phyloP scores from a whole-genome alignment of 2,113 vertebrate species.

The Plotosus lineatus region DNA sequence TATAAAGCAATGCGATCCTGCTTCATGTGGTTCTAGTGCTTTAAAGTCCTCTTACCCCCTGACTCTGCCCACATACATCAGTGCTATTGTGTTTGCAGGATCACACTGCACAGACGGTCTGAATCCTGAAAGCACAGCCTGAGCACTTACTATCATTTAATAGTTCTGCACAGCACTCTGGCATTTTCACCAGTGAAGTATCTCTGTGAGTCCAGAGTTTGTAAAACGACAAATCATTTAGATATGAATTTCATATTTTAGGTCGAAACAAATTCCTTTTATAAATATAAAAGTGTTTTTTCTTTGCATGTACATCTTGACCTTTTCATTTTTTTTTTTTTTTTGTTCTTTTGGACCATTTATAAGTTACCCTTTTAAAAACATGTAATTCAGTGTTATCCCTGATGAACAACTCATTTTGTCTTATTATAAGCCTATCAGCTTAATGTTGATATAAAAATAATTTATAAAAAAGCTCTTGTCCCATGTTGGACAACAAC shows the following conservation, averaged over 20 bases:
- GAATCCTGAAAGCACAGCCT: not conserved
- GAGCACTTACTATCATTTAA: not conserved
- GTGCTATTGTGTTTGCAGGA: not conserved
- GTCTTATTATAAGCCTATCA: too few species aligned
- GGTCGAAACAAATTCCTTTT: not conserved
- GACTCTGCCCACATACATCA: not conserved
- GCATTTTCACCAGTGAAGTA: conserved; percentile 19
- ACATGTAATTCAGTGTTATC: not conserved
- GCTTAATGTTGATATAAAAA: too few species aligned
- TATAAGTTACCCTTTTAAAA: not conserved
- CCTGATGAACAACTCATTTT: too few species aligned
- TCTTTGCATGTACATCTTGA: not conserved
- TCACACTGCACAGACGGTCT: not conserved
- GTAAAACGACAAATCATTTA: not conserved
- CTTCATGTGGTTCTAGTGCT: not conserved
- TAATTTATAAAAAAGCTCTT: too few species aligned
- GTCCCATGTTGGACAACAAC: too few species aligned
- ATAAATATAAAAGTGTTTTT: not conserved
- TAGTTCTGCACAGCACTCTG: not conserved
- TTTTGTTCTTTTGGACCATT: not conserved
- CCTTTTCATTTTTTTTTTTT: not conserved
- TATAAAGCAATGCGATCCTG: conserved; percentile 19
- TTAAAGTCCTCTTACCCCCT: not conserved
- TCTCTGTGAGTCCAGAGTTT: not conserved
- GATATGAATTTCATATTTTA: not conserved